These are phyloP conservation scores for Perccottus glenii DNA, from an alignment of 2,113 vertebrate genomes.

Conservation along the genomic window DNA sequence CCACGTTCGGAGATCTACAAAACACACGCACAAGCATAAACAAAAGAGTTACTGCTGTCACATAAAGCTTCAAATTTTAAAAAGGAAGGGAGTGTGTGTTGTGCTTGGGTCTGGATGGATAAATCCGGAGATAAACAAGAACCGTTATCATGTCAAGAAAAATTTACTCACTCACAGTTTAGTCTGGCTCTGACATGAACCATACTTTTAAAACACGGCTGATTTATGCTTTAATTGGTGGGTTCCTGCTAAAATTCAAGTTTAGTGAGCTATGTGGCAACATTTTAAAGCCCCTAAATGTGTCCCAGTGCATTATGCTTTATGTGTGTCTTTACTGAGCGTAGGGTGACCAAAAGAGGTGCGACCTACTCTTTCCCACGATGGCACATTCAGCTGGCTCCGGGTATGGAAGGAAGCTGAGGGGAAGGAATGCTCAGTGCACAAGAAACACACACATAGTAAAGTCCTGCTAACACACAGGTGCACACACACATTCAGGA, in stretches of 20 bases:
- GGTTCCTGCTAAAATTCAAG: too few relatives aligned
- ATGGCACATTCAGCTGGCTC: conserved; percentile 57
- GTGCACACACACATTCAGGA: conserved; percentile 26
- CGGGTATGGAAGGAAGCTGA: conserved; percentile 72
- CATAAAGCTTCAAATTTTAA: conserved; percentile 36
- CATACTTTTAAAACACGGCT: too few relatives aligned
- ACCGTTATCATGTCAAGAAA: neutral
- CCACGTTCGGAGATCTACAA: conserved; percentile 24
- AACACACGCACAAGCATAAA: conserved; percentile 41
- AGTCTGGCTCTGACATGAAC: too few relatives aligned
- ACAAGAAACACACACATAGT: conserved; percentile 22
- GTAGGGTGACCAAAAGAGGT: conserved; percentile 55
- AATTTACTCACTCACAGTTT: neutral
- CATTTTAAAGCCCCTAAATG: conserved; percentile 50
- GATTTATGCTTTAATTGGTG: too few relatives aligned
- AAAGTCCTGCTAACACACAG: conserved; percentile 9
- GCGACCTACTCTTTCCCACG: conserved; percentile 78
- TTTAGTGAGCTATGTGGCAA: too few relatives aligned
- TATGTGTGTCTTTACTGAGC: conserved; percentile 57
- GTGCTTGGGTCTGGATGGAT: conserved; percentile 2
- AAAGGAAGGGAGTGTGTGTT: conserved; percentile 25
- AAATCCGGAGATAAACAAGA: conserved; percentile 19
- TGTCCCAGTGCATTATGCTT: conserved; percentile 37
- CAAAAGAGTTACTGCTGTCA: conserved; percentile 30
- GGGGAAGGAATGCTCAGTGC: conserved; percentile 55